Evolutionary conservation across 2,113 vertebrate species (phyloP), one percentile per base, ranked within the genome.

Genomic region (Amphilophus citrinellus): DNA sequence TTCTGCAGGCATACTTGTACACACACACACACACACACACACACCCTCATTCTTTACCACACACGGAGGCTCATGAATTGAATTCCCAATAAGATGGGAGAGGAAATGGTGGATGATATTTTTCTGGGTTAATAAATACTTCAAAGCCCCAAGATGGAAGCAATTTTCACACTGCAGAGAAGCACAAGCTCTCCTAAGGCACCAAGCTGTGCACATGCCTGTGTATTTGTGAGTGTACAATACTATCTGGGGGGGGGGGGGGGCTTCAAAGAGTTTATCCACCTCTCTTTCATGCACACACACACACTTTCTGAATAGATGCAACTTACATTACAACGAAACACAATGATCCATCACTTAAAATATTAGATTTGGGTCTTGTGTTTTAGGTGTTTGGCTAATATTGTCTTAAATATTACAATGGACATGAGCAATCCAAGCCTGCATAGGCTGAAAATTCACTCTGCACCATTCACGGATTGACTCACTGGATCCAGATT

Each of bases 51-150:
- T 9, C 53, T 66, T 39, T 44, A 59, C 61, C 60, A 83, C 75
- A 89, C 77, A 84, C 71, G 75, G 44, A 84, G 57, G 66, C 56
- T 87, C 66, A 75, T 63, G 83, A 90, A 86, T 56, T 87, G 71
- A 82, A 84, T 62, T 66, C 79, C 68, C 53, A 86, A 63, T 77
- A 82, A 79, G 82, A 90, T 18, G 39, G 77, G 44, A 86, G 77
- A 86, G 77, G 73, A 88, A 89, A 76, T 84, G 60, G 56, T 86
- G 79, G 68, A 63, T 77, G 61, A 88, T 91, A 79, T 87, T 91
- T 91, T 85, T 87, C 60, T 82, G 79, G 88, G 88, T 89, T 91
- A 89, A 89, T 90, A 92, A 89, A 93, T 92, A 79, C 83, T 89
- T 92, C 82, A 91, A 80, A 92, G 79, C 20, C 61, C 61, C 42